Evolutionary conservation across 2,797 vertebrate species (phyloP), one percentile per base, ranked within the genome.

Genomic region (Emys orbicularis): DNA sequence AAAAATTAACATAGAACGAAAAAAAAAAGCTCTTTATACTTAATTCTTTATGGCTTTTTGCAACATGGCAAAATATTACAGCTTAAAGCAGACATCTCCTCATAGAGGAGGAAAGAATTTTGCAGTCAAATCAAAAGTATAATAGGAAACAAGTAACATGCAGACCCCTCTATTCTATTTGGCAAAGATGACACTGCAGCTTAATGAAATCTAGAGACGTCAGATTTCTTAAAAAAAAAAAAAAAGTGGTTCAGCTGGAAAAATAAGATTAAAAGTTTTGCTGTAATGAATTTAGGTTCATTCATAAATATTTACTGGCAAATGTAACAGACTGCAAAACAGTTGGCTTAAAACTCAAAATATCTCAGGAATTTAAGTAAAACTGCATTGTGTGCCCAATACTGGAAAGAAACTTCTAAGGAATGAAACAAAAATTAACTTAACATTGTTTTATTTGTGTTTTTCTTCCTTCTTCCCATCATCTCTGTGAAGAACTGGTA

Each of bases 21-120:
- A 98, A 93, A 95, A 97, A 97, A 97, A 97, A 97, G 96, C 98
- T 98, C 91, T 98, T 98, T 96, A 97, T 97, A 98, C 96, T 98
- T 97, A 98, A 98, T 98, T 99, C 98, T 97, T 97, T 99, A 99
- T 99, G 99, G 99, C 99, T 99, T 99, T 98, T 98, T 98, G 98
- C 97, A 99, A 98, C 98, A 98, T 98, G 97, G 99, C 98, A 98
- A 98, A 98, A 98, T 98, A 98, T 98, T 98, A 98, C 98, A 98
- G 98, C 98, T 98, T 98, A 98, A 99, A 99, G 98, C 98, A 98
- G 98, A 98, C 96, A 97, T 99, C 98, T 99, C 99, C 99, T 99
- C 99, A 99, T 84, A 98, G 99, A 99, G 99, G 99, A 99, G 99
- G 98, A 98, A 98, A 97, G 95, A 97, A 95, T 98, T 98, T 98